Conservation (phyloP, 2,797 vertebrate species). For the Danio tinwini region DNA sequence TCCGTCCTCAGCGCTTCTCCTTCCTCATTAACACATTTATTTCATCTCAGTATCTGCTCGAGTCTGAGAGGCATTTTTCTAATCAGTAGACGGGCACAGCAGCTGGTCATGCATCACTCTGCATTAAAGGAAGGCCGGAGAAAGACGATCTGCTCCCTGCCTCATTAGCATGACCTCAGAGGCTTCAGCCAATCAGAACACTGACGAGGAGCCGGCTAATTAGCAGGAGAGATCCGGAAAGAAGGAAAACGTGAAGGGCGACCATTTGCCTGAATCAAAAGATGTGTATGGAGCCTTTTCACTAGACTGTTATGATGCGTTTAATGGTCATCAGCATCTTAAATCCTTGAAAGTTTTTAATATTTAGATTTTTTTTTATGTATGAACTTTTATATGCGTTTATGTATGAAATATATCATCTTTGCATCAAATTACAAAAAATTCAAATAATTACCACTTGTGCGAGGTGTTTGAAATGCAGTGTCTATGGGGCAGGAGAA, state of each 20-base stretch:
- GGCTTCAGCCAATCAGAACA: slow-evolving; percentile 44
- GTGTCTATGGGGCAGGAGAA: no score
- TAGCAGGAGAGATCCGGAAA: slow-evolving; percentile 17
- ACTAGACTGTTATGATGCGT: no score
- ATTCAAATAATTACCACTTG: no score
- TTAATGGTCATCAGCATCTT: no score
- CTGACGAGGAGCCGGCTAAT: slow-evolving; percentile 48
- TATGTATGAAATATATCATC: no score
- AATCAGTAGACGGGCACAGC: slow-evolving; percentile 33
- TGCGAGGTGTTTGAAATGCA: no score
- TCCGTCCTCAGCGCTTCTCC: slow-evolving; percentile 35
- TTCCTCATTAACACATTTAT: slow-evolving; percentile 50
- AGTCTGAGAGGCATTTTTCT: slow-evolving; percentile 50
- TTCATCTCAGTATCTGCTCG: slow-evolving; percentile 39
- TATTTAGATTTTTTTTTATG: no score
- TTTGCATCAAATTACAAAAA: no score
- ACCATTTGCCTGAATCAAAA: slow-evolving; percentile 37
- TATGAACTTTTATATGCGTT: no score
- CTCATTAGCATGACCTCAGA: slow-evolving; percentile 59
- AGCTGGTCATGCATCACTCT: slow-evolving; percentile 51
- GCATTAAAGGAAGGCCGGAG: slow-evolving; percentile 38
- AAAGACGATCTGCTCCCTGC: slow-evolving; percentile 47
- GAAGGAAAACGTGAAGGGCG: slow-evolving; percentile 28
- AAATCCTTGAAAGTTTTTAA: no score
- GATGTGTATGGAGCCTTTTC: no score